Conservation (phyloP, 2,113 vertebrate genomes). For the Tor tambroides region DNA sequence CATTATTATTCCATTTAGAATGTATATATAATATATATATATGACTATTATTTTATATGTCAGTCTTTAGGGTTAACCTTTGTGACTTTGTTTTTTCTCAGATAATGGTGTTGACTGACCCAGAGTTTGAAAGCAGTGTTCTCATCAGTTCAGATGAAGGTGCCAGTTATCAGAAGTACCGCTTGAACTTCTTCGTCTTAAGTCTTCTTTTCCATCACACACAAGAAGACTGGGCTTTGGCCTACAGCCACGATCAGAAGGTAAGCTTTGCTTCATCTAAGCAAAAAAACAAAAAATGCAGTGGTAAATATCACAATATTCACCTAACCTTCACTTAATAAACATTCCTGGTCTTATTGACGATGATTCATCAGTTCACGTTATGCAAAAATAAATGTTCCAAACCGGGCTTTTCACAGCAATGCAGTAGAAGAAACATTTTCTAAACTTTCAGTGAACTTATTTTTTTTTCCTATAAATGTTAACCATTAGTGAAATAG, state of each 20-base stretch:
- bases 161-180: constrained; percentile 94
- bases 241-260: constrained; percentile 98
- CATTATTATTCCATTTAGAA: neutral
- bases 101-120: constrained; percentile 98
- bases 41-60: neutral
- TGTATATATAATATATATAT: neutral
- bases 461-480: too few species aligned
- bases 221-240: constrained; percentile 95
- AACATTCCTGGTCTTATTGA: too few species aligned
- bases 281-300: neutral
- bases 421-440: neutral
- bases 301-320: neutral
- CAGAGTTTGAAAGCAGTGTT: constrained; percentile 95
- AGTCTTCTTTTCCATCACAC: constrained; percentile 93
- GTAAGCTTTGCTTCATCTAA: constrained; percentile 68
- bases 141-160: constrained; percentile 97
- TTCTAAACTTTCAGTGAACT: too few species aligned
- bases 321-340: too few species aligned
- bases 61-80: neutral
- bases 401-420: neutral
- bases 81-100: constrained; percentile 62
- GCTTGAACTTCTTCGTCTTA: constrained; percentile 90
- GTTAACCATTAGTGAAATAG: too few species aligned
- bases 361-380: neutral
- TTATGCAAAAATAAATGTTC: neutral